phyloP scores from a whole-genome alignment of 2,888 invertebrate genomes.

The Polyommatus iphigenia region DNA sequence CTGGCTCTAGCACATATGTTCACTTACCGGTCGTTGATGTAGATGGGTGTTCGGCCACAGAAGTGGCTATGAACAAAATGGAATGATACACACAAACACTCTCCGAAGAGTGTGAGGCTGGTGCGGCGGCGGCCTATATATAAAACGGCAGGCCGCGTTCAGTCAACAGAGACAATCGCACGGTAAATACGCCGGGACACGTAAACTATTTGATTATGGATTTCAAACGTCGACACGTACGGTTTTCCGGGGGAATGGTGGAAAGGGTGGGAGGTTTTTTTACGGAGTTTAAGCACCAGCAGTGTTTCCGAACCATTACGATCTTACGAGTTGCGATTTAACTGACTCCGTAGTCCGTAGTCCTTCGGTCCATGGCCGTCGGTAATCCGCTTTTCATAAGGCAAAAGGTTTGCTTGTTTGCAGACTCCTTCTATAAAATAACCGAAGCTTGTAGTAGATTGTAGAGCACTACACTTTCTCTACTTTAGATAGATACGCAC shows the following conservation, averaged over 20 bases:
- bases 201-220: slow-evolving; percentile 69
- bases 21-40: slow-evolving; percentile 62
- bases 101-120: slow-evolving; percentile 64
- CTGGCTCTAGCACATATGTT: not conserved
- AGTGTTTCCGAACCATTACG: too few relatives aligned
- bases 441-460: too few relatives aligned
- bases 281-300: not conserved
- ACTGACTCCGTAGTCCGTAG: too few relatives aligned
- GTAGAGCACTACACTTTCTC: too few relatives aligned
- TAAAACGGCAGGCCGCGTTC: slow-evolving; percentile 52
- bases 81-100: slow-evolving; percentile 68
- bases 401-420: too few relatives aligned
- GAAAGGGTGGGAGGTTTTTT: slow-evolving; percentile 18
- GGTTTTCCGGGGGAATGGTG: slow-evolving; percentile 44
- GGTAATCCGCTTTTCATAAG: too few relatives aligned
- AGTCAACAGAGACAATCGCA: slow-evolving; percentile 64
- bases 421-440: too few relatives aligned
- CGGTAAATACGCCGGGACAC: slow-evolving; percentile 69
- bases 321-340: too few relatives aligned
- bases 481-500: too few relatives aligned
- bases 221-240: slow-evolving; percentile 51
- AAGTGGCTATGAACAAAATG: slow-evolving; percentile 72
- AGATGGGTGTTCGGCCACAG: slow-evolving; percentile 68
- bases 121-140: slow-evolving; percentile 57
- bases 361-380: too few relatives aligned